These are phyloP conservation scores for Sciaenops ocellatus DNA, from an alignment of 2,797 vertebrate genomes.

Conservation along the genomic window DNA sequence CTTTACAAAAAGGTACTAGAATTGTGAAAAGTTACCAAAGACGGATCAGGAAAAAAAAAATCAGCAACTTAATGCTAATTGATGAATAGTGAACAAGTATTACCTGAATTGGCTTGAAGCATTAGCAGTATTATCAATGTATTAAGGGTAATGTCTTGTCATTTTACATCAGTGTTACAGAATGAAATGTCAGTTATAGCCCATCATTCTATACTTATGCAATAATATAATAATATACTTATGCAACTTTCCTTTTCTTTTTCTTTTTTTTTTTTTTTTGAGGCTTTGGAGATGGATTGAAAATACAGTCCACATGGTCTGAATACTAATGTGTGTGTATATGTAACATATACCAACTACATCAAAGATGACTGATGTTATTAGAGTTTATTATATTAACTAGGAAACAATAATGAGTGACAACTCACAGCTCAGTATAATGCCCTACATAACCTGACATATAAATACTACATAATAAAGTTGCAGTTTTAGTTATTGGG, in stretches of 20 bases:
- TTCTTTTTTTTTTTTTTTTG: not conserved
- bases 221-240: too few species aligned
- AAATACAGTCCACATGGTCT: not conserved
- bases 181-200: not conserved
- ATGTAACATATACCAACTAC: not conserved
- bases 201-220: too few species aligned
- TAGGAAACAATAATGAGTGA: not conserved
- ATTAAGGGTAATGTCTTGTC: not conserved
- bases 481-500: not conserved
- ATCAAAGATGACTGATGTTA: not conserved
- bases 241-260: not conserved
- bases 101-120: not conserved
- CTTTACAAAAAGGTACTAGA: not conserved
- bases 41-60: not conserved
- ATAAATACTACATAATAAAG: not conserved
- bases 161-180: not conserved
- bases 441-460: not conserved
- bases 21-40: constrained; percentile 8
- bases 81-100: not conserved
- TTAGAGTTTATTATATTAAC: not conserved
- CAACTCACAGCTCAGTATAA: constrained; percentile 3
- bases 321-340: not conserved
- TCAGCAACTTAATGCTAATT: not conserved
- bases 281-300: not conserved
- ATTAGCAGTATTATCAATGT: not conserved